phyloP scores from a whole-genome alignment of 2,888 invertebrate genomes.

The Pinctada fucata region DNA sequence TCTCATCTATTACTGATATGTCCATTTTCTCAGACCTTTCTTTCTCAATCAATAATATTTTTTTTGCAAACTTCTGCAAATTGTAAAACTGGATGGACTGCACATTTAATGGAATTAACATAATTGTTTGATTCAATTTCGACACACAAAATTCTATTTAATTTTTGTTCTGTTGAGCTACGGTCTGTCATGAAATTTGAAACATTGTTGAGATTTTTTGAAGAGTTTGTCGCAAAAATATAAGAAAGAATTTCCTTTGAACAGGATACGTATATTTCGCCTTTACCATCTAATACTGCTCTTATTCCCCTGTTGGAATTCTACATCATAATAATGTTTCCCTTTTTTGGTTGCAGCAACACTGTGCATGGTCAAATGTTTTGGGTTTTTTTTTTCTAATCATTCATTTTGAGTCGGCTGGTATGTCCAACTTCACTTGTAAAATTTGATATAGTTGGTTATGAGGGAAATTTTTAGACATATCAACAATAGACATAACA shows the following conservation, averaged over 20 bases:
- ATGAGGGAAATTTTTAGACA: background rate
- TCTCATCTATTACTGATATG: background rate
- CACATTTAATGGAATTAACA: slow-evolving; percentile 19
- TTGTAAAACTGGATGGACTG: slow-evolving; percentile 15
- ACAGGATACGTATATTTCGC: slow-evolving; percentile 11
- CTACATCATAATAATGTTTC: slow-evolving; percentile 14
- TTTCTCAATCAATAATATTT: background rate
- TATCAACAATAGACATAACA: background rate
- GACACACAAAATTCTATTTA: background rate
- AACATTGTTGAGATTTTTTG: background rate
- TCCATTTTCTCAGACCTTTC: background rate
- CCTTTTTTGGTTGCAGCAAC: slow-evolving; percentile 21
- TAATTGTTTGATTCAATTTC: background rate
- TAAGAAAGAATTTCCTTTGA: background rate
- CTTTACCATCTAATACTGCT: slow-evolving; percentile 14
- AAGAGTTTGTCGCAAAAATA: background rate
- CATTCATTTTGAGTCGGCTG: background rate
- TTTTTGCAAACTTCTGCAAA: slow-evolving; percentile 5
- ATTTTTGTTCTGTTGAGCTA: slow-evolving; percentile 17
- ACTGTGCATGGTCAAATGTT: slow-evolving; percentile 14
- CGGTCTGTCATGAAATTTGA: slow-evolving; percentile 28
- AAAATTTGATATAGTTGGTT: slow-evolving; percentile 5
- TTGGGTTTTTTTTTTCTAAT: background rate
- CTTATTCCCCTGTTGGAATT: slow-evolving; percentile 13
- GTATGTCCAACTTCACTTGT: background rate